Percentiles rank a stretch among this genome's conserved stretches.
Conservation (phyloP, 1,140 invertebrate genomes). For the Leptinotarsa lineolata region DNA sequence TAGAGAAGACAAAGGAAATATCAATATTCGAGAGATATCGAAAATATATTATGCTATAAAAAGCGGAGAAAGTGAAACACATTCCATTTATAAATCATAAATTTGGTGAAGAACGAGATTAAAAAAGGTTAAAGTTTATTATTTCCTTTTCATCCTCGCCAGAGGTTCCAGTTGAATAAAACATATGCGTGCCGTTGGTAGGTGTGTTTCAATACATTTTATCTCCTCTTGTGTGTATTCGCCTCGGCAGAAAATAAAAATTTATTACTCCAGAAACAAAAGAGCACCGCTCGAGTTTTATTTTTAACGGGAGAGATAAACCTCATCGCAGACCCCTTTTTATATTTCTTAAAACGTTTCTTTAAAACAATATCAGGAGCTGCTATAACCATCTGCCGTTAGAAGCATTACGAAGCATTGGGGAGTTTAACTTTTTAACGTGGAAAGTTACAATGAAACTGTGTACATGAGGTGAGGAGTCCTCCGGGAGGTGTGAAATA, state of each 20-base stretch:
- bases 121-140: slow-evolving; percentile 27
- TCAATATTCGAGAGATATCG: slow-evolving; percentile 18
- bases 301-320: slow-evolving; percentile 16
- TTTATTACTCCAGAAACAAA: slow-evolving; percentile 20
- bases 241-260: slow-evolving; percentile 13
- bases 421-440: slow-evolving; percentile 3
- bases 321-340: slow-evolving; percentile 4
- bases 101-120: slow-evolving; percentile 21
- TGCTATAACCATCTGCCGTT: slow-evolving; percentile 8
- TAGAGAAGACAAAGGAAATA: neutral
- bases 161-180: slow-evolving; percentile 16
- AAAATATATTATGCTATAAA: slow-evolving; percentile 22
- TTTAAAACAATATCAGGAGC: slow-evolving; percentile 24
- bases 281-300: slow-evolving; percentile 19
- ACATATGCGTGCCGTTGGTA: slow-evolving; percentile 17
- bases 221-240: slow-evolving; percentile 13
- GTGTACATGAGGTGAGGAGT: slow-evolving; percentile 4
- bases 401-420: slow-evolving; percentile 10
- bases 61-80: slow-evolving; percentile 11
- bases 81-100: slow-evolving; percentile 26
- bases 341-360: slow-evolving; percentile 10
- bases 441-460: slow-evolving; percentile 6
- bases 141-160: slow-evolving; percentile 11
- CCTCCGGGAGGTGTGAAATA: neutral
- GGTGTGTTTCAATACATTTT: slow-evolving; percentile 13